Base-by-base conservation (phyloP, 2,113 vertebrate species). In the Phocoena phocoena region DNA sequence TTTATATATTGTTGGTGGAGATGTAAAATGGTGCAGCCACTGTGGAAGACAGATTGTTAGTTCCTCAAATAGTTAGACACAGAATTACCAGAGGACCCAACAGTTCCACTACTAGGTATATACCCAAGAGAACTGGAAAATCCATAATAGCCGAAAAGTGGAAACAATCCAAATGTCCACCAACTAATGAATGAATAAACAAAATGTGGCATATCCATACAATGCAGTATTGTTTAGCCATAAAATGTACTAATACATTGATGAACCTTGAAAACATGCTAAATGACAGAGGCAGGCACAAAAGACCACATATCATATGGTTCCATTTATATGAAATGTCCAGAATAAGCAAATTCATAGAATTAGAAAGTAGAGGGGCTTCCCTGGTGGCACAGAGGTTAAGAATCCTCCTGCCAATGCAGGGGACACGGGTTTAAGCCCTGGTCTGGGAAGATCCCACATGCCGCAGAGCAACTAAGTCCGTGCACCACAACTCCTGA, bases 81-180 rank as follows among this genome's bases (percentile, higher is more conserved):
- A 50, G 55, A 84, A 74, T 96, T 91, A 63, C 65, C 17, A 3
- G 41, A n/a, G 88, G 28, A 38, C 26, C 15, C 41, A 93, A 53
- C 70, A 74, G 21, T 97, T 96, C 53, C 15, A 53, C 71, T 90
- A 20, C 8, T 63, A 38, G n/a, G 38, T 82, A 20, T 95, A 84
- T 88, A 79, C 60, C 10, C n/a, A 70, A 83, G 65, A 96, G 58
- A 97, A 90, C 2, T 96, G 36, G 65, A 88, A 95, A 77, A 77
- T 85, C 71, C 55, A 20, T 71, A 71, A 60, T 86, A 88, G 41
- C 76, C 58, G 60, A 62, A 88, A 95, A 71, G 25, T 80, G 3
- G 21, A 26, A 95, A 83, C 55, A 58, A 62, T 62, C 20, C 25
- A 70, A 50, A 68, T 91, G 92, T 50, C 36, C 44, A 50, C 87